These are phyloP conservation scores for Gobiocypris rarus DNA, from an alignment of 2,113 vertebrate species.

Conservation along the genomic window DNA sequence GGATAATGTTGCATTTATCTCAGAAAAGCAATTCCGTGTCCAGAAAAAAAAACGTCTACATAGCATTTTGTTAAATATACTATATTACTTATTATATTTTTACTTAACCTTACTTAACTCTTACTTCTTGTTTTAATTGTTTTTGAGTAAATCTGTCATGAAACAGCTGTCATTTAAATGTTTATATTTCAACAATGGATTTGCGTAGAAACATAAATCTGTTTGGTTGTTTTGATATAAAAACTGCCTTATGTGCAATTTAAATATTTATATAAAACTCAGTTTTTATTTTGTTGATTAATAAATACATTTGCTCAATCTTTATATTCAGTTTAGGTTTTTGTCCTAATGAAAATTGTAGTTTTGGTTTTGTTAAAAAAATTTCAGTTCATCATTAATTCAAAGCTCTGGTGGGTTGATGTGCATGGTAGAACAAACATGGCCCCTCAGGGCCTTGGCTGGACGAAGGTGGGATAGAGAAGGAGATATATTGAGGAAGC, in stretches of 20 bases:
- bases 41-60: no score
- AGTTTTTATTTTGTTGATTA: neutral
- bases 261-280: neutral
- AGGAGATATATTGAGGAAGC: slow-evolving; percentile 2
- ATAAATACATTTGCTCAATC: neutral
- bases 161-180: no score
- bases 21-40: no score
- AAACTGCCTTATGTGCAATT: neutral
- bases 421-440: neutral
- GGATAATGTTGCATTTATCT: no score
- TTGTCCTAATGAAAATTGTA: neutral
- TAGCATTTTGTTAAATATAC: no score
- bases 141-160: no score
- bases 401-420: neutral
- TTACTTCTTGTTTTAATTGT: no score
- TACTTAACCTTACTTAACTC: no score
- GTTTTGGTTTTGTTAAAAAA: neutral
- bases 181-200: no score
- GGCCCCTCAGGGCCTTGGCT: neutral
- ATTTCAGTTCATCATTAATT: neutral
- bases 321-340: neutral
- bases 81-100: no score
- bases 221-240: neutral
- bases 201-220: no score
- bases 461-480: neutral